A percentile compares a stretch with the other conserved stretches of the same genome.
Conservation (phyloP, 2,888 invertebrate species). For the Papilio gigon region DNA sequence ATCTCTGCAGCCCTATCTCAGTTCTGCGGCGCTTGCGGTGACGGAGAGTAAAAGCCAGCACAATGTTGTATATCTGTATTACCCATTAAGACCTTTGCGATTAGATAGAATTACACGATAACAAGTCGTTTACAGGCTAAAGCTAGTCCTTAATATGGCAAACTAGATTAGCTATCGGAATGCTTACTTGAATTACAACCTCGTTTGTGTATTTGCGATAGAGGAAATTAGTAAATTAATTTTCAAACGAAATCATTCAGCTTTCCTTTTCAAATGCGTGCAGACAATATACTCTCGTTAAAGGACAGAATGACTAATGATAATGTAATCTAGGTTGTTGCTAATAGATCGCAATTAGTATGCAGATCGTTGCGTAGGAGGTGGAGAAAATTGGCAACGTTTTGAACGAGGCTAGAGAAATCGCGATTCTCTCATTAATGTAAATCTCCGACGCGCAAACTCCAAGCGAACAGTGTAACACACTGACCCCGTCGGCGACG, state of each 20-base stretch:
- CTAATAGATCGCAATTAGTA: slow-evolving; percentile 55
- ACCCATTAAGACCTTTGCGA: slow-evolving; percentile 34
- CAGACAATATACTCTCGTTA: slow-evolving; percentile 3
- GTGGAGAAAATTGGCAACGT: slow-evolving; percentile 51
- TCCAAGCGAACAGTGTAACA: slow-evolving; percentile 64
- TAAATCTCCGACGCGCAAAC: slow-evolving; percentile 63
- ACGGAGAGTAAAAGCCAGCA: slow-evolving; percentile 39
- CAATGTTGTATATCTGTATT: slow-evolving; percentile 33
- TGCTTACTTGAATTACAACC: slow-evolving; percentile 21
- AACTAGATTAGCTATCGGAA: slow-evolving; percentile 31
- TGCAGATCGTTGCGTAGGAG: slow-evolving; percentile 63
- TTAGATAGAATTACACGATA: slow-evolving; percentile 36
- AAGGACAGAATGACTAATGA: slow-evolving; percentile 4
- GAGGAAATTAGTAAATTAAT: slow-evolving; percentile 15
- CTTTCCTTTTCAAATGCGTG: slow-evolving; percentile 1
- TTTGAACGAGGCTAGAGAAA: slow-evolving; percentile 70
- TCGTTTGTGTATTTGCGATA: slow-evolving; percentile 11
- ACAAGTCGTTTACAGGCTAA: slow-evolving; percentile 30
- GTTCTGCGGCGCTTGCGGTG: slow-evolving; percentile 36
- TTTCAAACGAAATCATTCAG: slow-evolving; percentile 4
- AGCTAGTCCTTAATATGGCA: slow-evolving; percentile 33
- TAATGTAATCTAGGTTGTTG: not conserved
- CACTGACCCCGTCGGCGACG: slow-evolving; percentile 68
- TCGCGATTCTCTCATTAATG: slow-evolving; percentile 74
- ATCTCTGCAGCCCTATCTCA: slow-evolving; percentile 45